A percentile compares a stretch with the other conserved stretches of the same genome.
Conservation (phyloP, 2,113 vertebrate species). For the Butorides virescens region DNA sequence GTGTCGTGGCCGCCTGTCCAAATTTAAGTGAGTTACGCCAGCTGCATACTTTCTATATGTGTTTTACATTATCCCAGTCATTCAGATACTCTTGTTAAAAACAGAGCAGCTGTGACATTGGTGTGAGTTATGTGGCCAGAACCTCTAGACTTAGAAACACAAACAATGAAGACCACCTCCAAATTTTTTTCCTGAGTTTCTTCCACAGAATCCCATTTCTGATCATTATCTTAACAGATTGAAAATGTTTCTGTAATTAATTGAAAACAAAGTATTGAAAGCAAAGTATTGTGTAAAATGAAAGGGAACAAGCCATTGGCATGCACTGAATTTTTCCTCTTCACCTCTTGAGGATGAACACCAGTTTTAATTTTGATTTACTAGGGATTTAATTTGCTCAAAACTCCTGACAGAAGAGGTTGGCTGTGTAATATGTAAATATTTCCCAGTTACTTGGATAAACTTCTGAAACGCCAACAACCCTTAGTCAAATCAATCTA, state of each 20-base stretch:
- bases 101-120: not conserved
- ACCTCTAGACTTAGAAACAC: not conserved
- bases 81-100: not conserved
- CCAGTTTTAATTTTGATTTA: not conserved
- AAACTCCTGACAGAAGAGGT: not conserved
- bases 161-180: not conserved
- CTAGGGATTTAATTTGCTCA: not conserved
- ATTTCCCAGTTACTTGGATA: not conserved
- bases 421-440: not conserved
- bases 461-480: not conserved
- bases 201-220: not conserved
- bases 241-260: not conserved
- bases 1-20: not conserved
- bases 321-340: not conserved
- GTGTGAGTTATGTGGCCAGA: not conserved
- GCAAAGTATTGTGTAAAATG: not conserved
- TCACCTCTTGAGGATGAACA: not conserved
- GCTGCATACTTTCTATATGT: not conserved
- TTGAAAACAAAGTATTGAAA: not conserved
- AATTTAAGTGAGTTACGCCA: not conserved
- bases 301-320: not conserved
- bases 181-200: not conserved
- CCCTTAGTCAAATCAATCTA: not conserved
- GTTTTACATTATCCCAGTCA: not conserved
- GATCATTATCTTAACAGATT: not conserved